Evolutionary conservation across 2,888 invertebrate genomes (phyloP).

Genomic region (Caenorhabditis sp.): DNA sequence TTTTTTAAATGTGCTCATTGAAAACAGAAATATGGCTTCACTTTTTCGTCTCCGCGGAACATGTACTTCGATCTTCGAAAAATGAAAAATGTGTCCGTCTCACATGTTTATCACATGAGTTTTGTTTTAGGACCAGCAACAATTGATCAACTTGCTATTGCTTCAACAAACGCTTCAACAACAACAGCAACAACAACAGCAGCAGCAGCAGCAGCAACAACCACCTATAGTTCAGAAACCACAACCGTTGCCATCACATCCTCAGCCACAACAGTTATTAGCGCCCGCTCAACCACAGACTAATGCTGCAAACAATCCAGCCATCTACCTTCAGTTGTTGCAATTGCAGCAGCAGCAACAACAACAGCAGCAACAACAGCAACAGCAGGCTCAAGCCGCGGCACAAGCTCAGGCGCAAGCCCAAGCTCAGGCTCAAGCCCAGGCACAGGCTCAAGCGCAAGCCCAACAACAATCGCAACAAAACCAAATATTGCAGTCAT

Average conservation of each 20-base stretch:
- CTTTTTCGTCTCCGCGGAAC: not conserved
- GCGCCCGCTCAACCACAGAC: not conserved
- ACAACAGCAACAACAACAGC: conserved; percentile 14
- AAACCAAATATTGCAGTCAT: conserved; percentile 2
- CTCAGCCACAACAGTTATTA: conserved; percentile 11
- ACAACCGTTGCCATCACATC: conserved; percentile 13
- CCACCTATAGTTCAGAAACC: conserved; percentile 10
- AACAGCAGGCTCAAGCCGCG: conserved; percentile 2
- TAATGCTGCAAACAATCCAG: not conserved
- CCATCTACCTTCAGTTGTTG: conserved; percentile 5
- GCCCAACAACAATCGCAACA: conserved; percentile 7
- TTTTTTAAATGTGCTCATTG: too few species aligned
- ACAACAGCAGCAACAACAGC: conserved; percentile 9
- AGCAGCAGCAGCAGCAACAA: conserved; percentile 10
- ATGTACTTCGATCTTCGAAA: not conserved
- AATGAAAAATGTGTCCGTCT: not conserved
- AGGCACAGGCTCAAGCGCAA: conserved; percentile 9
- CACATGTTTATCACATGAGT: not conserved
- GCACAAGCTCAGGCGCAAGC: conserved; percentile 29
- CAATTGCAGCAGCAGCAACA: conserved; percentile 12
- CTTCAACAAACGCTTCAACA: conserved; percentile 15
- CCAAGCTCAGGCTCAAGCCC: conserved; percentile 27
- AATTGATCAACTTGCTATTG: not conserved
- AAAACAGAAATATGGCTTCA: not conserved
- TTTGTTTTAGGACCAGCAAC: not conserved